These are phyloP conservation scores for Amazona ochrocephala DNA, from an alignment of 2,797 vertebrate genomes.

Conservation along the genomic window DNA sequence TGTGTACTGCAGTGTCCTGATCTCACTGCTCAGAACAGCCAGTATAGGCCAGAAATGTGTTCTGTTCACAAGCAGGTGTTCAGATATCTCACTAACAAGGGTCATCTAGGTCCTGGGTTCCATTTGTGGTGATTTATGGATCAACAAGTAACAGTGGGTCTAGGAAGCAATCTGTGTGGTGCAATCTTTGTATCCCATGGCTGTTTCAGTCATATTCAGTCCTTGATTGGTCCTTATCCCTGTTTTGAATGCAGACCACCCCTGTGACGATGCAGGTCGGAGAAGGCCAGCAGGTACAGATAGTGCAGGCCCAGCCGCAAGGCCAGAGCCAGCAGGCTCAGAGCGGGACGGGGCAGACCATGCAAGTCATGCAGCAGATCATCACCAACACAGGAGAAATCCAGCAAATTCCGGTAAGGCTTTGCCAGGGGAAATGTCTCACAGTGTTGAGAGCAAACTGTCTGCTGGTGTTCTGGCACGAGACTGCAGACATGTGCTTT, in stretches of 20 bases:
- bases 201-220: background rate
- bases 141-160: too few species aligned
- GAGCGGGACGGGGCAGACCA: conserved; percentile 88
- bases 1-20: background rate
- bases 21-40: background rate
- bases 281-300: conserved; percentile 97
- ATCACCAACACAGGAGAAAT: conserved; percentile 99
- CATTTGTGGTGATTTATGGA: rapidly evolving
- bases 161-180: background rate
- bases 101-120: background rate
- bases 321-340: conserved; percentile 91
- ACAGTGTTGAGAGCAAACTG: background rate
- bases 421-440: background rate
- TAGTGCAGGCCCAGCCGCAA: conserved; percentile 92
- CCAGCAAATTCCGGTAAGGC: conserved; percentile 89
- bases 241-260: conserved; percentile 80
- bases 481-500: background rate
- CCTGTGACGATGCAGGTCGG: conserved; percentile 98
- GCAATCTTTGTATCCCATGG: background rate
- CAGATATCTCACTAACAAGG: background rate
- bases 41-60: rapidly evolving
- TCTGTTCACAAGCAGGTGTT: background rate
- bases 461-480: background rate
- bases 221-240: background rate
- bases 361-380: conserved; percentile 99